phyloP scores from a whole-genome alignment of 2,797 vertebrate genomes.

The Anableps anableps region DNA sequence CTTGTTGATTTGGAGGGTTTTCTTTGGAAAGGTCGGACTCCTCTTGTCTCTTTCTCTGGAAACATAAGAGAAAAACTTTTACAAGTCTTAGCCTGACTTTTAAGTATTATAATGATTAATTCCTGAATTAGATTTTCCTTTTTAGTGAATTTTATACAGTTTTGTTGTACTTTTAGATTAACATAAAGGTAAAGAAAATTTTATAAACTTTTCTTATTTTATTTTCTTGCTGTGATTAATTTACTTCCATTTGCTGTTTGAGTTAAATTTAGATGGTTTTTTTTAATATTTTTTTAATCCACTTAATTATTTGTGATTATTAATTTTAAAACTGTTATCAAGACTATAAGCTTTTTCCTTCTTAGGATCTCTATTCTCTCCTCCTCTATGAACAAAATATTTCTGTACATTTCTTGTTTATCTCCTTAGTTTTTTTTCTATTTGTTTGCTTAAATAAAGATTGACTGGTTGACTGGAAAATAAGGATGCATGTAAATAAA shows the following conservation, averaged over 20 bases:
- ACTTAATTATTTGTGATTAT: too few relatives aligned
- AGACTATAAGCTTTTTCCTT: too few relatives aligned
- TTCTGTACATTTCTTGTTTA: too few relatives aligned
- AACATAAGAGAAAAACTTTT: constrained; percentile 5
- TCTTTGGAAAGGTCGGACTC: constrained; percentile 25
- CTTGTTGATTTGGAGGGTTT: constrained; percentile 78
- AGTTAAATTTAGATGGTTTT: neutral
- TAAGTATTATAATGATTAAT: neutral
- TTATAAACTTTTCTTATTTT: too few relatives aligned
- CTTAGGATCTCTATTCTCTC: too few relatives aligned
- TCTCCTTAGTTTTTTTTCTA: too few relatives aligned
- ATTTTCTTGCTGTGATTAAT: too few relatives aligned
- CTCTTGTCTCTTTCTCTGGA: constrained; percentile 38
- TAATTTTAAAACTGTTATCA: too few relatives aligned
- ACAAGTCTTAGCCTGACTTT: neutral
- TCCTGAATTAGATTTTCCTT: neutral
- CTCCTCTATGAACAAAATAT: too few relatives aligned
- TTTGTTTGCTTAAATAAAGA: too few relatives aligned
- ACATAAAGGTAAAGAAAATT: neutral
- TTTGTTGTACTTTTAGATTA: neutral
- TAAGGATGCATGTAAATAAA: too few relatives aligned
- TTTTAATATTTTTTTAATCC: neutral
- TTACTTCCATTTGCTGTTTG: neutral
- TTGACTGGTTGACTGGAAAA: too few relatives aligned
- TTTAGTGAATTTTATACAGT: neutral